These are phyloP conservation scores for Sylvilagus bachmani DNA, from an alignment of 2,113 vertebrate genomes.

Conservation along the genomic window DNA sequence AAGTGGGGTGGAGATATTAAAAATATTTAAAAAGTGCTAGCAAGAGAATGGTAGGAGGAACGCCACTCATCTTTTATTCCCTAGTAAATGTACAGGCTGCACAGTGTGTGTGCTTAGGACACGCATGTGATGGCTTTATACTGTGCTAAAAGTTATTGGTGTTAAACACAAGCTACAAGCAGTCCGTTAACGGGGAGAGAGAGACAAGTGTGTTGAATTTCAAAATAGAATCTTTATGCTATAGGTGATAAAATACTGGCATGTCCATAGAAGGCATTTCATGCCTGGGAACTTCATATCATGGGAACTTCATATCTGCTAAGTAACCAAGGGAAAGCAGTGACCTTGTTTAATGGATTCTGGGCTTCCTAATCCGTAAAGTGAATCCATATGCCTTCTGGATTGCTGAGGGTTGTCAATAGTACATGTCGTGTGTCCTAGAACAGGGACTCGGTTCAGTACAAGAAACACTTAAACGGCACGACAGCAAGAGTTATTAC, in stretches of 20 bases:
- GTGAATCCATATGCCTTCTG: background rate
- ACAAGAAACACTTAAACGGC: background rate
- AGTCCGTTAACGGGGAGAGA: background rate
- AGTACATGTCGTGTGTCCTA: background rate
- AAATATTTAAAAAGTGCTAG: background rate
- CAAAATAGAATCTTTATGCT: background rate
- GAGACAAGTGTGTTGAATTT: background rate
- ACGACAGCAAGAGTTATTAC: background rate
- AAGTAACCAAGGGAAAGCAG: background rate
- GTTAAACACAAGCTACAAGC: background rate
- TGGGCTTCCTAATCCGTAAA: conserved; percentile 33
- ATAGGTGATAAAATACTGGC: background rate
- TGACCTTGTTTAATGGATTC: background rate
- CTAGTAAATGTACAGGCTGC: background rate
- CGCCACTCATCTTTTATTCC: background rate
- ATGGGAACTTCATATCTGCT: background rate
- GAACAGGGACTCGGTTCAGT: background rate
- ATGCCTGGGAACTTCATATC: background rate
- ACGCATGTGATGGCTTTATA: background rate
- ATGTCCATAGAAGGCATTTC: background rate
- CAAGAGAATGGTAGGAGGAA: background rate
- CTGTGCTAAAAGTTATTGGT: background rate
- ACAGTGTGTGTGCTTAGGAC: background rate
- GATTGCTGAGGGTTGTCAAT: background rate
- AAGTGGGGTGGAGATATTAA: conserved; percentile 19